These are phyloP conservation scores for Steinernema feltiae DNA, from an alignment of 1,140 invertebrate genomes.

Conservation along the genomic window DNA sequence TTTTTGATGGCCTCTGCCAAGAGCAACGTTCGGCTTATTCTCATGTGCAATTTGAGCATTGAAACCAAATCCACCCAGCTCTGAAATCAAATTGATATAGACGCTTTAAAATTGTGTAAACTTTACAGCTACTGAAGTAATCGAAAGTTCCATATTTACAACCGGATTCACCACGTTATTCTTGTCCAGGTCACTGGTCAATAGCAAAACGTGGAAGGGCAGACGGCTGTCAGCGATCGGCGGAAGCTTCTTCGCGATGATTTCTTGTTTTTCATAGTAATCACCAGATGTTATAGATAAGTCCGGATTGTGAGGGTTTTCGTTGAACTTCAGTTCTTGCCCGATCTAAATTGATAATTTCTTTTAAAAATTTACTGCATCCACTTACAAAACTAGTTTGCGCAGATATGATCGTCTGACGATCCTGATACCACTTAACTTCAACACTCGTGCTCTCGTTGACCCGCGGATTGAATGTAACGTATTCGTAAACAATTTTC, in stretches of 20 bases:
- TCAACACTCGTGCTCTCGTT: background rate
- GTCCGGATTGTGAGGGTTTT: background rate
- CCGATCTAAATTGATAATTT: background rate
- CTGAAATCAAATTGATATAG: too few relatives aligned
- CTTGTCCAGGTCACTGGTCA: background rate
- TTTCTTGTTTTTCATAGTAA: background rate
- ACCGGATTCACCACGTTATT: background rate
- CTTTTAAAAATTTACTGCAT: background rate
- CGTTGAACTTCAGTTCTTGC: background rate
- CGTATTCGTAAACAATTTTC: background rate
- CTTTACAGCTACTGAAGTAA: too few relatives aligned
- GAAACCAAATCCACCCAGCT: background rate
- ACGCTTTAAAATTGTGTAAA: too few relatives aligned
- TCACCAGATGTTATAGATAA: background rate
- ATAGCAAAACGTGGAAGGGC: background rate
- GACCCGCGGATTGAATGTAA: background rate
- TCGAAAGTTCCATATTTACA: background rate
- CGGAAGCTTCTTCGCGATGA: background rate
- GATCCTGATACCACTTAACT: background rate
- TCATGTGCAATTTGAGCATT: background rate
- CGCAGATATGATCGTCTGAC: background rate
- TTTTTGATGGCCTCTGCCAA: background rate
- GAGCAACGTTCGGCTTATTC: background rate
- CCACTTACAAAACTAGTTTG: background rate
- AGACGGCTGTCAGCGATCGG: background rate